phyloP scores from a whole-genome alignment of 2,113 vertebrate species.

The Cranoglanis bouderius region DNA sequence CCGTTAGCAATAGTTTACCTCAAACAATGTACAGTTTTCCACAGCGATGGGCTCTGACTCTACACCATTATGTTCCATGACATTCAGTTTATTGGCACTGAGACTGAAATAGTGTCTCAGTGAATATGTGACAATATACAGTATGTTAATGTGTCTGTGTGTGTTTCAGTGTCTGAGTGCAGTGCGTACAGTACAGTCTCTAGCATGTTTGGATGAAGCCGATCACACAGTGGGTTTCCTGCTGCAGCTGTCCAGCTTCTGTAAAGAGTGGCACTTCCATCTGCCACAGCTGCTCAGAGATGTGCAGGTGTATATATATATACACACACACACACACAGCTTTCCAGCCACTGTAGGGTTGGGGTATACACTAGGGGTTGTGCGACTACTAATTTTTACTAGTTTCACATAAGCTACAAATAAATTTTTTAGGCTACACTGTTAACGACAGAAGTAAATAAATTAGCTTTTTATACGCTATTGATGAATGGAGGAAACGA shows the following conservation, averaged over 20 bases:
- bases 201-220: slow-evolving; percentile 92
- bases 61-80: too few relatives aligned
- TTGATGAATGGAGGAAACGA: too few relatives aligned
- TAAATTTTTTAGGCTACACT: too few relatives aligned
- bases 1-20: background rate
- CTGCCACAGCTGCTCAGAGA: slow-evolving; percentile 90
- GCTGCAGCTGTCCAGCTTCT: slow-evolving; percentile 94
- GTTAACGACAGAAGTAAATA: too few relatives aligned
- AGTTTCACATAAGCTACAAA: background rate
- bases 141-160: background rate
- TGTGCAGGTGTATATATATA: slow-evolving; percentile 78
- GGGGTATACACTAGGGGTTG: background rate
- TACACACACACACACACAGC: background rate
- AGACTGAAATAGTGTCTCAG: background rate
- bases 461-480: too few relatives aligned
- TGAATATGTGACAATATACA: too few relatives aligned
- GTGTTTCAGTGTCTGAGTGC: slow-evolving; percentile 87
- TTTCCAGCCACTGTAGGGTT: background rate
- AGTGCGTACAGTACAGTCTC: slow-evolving; percentile 89
- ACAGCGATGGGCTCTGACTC: background rate
- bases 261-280: slow-evolving; percentile 96
- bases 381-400: background rate
- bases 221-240: slow-evolving; percentile 97
- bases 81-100: background rate
- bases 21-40: background rate